A percentile compares a stretch with the other conserved stretches of the same genome.
phyloP scores from a whole-genome alignment of 2,888 invertebrate genomes.

The Autographa pulchrina region DNA sequence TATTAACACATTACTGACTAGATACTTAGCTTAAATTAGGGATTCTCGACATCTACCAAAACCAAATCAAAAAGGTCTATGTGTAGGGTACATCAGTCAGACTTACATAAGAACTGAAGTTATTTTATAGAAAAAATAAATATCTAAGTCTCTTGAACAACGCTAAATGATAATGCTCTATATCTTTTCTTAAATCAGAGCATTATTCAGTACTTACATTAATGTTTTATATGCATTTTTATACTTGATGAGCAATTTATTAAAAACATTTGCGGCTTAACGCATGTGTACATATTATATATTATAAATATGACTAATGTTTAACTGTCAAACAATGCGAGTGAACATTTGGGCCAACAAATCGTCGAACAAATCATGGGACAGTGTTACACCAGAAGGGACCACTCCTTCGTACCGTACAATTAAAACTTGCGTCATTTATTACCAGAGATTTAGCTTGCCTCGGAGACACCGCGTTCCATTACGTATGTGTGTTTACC shows the following conservation, averaged over 20 bases:
- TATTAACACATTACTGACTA: background rate
- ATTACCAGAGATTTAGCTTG: conserved; percentile 57
- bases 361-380: conserved; percentile 55
- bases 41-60: background rate
- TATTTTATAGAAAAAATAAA: too few species aligned
- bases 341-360: conserved; percentile 50
- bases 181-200: background rate
- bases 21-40: background rate
- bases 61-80: too few species aligned
- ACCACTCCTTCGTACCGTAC: conserved; percentile 51
- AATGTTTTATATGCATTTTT: background rate
- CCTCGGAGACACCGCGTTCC: conserved; percentile 51
- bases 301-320: background rate
- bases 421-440: conserved; percentile 66
- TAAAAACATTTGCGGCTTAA: background rate
- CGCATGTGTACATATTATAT: background rate
- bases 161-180: too few species aligned
- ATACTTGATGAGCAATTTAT: background rate
- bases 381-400: conserved; percentile 51
- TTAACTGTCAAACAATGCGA: conserved; percentile 41
- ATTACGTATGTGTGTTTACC: conserved; percentile 24
- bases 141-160: too few species aligned
- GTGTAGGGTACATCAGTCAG: too few species aligned
- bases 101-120: too few species aligned
- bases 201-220: background rate